A percentile compares a stretch with the other conserved stretches of the same genome.
Conservation (phyloP, 2,113 vertebrate species). For the Vulpes lagopus region DNA sequence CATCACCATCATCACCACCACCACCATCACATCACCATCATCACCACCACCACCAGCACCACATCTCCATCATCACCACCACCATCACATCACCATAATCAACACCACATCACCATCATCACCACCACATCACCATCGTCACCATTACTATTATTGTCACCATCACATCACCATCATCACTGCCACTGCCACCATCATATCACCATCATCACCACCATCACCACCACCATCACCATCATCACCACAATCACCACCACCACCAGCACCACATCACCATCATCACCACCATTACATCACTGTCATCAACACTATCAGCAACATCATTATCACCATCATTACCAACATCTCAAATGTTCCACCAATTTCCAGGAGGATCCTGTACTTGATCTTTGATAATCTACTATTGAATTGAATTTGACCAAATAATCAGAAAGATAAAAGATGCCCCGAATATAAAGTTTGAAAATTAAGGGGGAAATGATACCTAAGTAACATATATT, state of each 20-base stretch:
- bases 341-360: background rate
- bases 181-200: rapidly evolving
- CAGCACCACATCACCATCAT: rapidly evolving
- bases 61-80: rapidly evolving
- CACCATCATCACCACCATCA: rapidly evolving
- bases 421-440: background rate
- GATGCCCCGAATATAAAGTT: background rate
- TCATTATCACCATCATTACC: rapidly evolving
- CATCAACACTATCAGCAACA: rapidly evolving
- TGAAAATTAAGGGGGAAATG: background rate
- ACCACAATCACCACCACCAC: rapidly evolving
- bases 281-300: rapidly evolving
- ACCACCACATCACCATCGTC: rapidly evolving
- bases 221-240: rapidly evolving
- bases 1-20: rapidly evolving
- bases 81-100: rapidly evolving
- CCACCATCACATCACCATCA: rapidly evolving
- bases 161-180: rapidly evolving
- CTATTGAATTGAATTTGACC: background rate
- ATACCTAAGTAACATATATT: background rate
- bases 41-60: rapidly evolving
- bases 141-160: rapidly evolving
- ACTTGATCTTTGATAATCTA: background rate
- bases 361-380: background rate
- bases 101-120: rapidly evolving